Evolutionary conservation across 2,888 invertebrate species (phyloP).

Genomic region (Petrophora chlorosata): DNA sequence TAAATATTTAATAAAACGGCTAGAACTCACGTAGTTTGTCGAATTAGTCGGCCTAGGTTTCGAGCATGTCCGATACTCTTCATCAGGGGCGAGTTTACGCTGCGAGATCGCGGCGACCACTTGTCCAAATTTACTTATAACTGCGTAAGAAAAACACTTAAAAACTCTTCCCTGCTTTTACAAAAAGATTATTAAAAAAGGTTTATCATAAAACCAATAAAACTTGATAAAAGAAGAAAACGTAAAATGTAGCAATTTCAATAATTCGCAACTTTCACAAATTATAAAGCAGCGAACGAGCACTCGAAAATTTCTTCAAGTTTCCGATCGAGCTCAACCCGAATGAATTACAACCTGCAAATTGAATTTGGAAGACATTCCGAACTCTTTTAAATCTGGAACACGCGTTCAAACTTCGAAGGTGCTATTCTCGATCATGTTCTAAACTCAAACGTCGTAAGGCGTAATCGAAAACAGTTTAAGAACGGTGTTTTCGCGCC

Average conservation of each 20-base stretch:
- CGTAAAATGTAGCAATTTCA: neutral
- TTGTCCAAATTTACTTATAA: too few relatives aligned
- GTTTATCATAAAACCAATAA: neutral
- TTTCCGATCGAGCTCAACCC: constrained; percentile 1
- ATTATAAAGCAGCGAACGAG: neutral
- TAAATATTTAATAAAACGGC: too few relatives aligned
- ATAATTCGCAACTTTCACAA: constrained; percentile 1
- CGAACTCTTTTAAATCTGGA: constrained; percentile 32
- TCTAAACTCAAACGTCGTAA: constrained; percentile 69
- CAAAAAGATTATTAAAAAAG: neutral
- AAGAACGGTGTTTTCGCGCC: constrained; percentile 47
- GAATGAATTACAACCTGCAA: constrained; percentile 31
- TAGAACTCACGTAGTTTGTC: too few relatives aligned
- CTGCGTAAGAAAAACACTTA: neutral
- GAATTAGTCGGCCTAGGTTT: too few relatives aligned
- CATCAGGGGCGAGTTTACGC: too few relatives aligned
- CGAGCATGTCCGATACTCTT: too few relatives aligned
- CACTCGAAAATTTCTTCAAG: constrained; percentile 5
- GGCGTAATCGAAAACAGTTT: constrained; percentile 78
- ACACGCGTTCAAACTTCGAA: constrained; percentile 40
- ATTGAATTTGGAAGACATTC: constrained; percentile 43
- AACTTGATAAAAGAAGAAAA: neutral
- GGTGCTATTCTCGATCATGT: constrained; percentile 58
- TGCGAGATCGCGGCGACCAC: too few relatives aligned
- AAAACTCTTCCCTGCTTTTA: neutral